A percentile compares a stretch with the other conserved stretches of the same genome.
These are phyloP conservation scores for Chirona hameri DNA, from an alignment of 2,888 invertebrate species.

Conservation along the genomic window DNA sequence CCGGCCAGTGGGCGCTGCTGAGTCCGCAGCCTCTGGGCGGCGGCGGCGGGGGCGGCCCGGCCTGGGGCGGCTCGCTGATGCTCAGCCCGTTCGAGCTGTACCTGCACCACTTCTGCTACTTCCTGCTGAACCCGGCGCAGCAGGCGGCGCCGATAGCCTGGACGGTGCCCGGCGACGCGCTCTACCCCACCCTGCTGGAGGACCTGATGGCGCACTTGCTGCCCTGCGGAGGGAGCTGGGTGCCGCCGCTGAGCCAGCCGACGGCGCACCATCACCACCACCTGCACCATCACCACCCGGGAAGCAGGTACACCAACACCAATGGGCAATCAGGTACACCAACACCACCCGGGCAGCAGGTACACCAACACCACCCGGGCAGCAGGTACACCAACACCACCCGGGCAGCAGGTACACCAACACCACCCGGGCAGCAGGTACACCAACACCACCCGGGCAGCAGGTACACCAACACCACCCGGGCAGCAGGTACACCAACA, in stretches of 20 bases:
- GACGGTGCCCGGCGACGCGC: slow-evolving; percentile 54
- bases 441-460: no score
- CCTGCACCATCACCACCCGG: background rate
- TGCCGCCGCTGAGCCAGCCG: background rate
- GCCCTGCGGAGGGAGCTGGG: slow-evolving; percentile 63
- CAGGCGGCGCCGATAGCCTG: slow-evolving; percentile 36
- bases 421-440: no score
- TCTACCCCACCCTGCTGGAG: slow-evolving; percentile 67
- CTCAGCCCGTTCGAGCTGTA: slow-evolving; percentile 77
- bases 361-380: no score
- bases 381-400: no score
- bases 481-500: no score
- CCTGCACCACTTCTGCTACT: slow-evolving; percentile 81
- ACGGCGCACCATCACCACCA: background rate
- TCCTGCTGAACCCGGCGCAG: slow-evolving; percentile 57
- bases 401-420: no score
- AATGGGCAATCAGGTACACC: no score
- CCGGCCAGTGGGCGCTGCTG: background rate
- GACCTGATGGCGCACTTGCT: slow-evolving; percentile 80
- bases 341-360: no score
- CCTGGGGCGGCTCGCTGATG: background rate
- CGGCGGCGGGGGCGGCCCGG: no score
- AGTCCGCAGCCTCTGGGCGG: background rate
- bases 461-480: no score
- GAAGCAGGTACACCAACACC: no score